Base-by-base conservation (phyloP, 2,888 invertebrate genomes). In the Cataglyphis albicans region DNA sequence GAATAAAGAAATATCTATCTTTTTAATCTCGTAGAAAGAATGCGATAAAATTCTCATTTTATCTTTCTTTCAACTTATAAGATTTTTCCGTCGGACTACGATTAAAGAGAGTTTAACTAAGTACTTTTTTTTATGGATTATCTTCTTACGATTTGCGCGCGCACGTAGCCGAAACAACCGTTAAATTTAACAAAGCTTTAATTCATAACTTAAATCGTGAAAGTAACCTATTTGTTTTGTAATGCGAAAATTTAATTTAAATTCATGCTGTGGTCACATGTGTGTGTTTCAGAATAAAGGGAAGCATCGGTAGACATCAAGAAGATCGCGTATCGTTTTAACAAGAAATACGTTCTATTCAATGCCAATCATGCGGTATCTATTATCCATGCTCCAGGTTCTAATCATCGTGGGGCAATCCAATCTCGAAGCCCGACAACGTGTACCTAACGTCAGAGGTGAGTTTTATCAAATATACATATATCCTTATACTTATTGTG, bases 351-450 rank as follows among this genome's bases (percentile, higher is more conserved):
- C 32, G 65, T 80, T 44, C 81, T 67, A 75, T 82, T 70, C 55
- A 44, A 32, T 76, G 38, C 55, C 44, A 86, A 91, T 85, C 86
- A 92, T 93, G 92, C 88, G 86, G 85, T 91, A 88, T 84, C 86
- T 91, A 64, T 83, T 92, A 52, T 52, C 52, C 86, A 87, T 92
- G 83, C 87, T 93, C 61, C 90, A 91, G 86, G 88, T 87, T 61
- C 86, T 91, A 82, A 87, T 91, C 87, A 86, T 86, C 82, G 84
- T 89, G 84, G 88, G 86, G 70, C 87, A 89, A 73, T 76, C 89
- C 67, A 84, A 86, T 61, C 86, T 88, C 29, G 87, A 88, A 35
- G 84, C 87, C 32, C 87, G 81, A n/a, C 76, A 78, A 12, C 85
- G 86, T 81, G 85, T 86, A 55, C 41, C 86, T 21, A 85, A 82